Percentiles rank a stretch among this genome's conserved stretches.
These are phyloP conservation scores for Lates japonicus DNA, from an alignment of 2,797 vertebrate species.

Conservation along the genomic window DNA sequence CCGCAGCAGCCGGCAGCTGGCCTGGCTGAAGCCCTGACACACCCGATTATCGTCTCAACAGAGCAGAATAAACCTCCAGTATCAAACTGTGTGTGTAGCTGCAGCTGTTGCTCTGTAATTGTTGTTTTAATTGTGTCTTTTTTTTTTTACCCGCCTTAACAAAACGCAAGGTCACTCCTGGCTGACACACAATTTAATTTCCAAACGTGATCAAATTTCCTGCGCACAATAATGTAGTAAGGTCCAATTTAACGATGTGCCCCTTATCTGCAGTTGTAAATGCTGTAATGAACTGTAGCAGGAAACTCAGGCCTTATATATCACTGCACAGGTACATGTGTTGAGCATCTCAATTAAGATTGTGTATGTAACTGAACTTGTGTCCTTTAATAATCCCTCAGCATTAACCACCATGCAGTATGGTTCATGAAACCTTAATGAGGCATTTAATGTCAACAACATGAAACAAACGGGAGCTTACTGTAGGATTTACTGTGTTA, in stretches of 20 bases:
- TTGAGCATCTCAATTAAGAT: neutral
- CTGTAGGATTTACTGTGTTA: neutral
- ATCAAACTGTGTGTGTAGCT: neutral
- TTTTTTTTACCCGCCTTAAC: neutral
- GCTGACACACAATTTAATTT: slow-evolving; percentile 34
- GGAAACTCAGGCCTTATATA: neutral
- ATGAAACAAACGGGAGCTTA: too few species aligned
- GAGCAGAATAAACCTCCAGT: slow-evolving; percentile 8
- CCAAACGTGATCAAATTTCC: slow-evolving; percentile 45
- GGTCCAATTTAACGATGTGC: neutral
- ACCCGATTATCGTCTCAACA: slow-evolving; percentile 36
- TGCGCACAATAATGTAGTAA: slow-evolving; percentile 7
- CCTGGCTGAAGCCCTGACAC: slow-evolving; percentile 16
- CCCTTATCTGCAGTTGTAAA: slow-evolving; percentile 37
- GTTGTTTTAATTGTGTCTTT: slow-evolving; percentile 7
- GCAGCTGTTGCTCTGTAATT: slow-evolving; percentile 21
- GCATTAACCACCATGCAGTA: neutral
- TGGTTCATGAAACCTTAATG: neutral
- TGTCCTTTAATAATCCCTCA: neutral
- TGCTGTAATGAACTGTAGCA: neutral
- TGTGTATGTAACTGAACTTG: too few species aligned
- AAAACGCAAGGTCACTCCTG: slow-evolving; percentile 7
- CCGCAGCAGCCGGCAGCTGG: slow-evolving; percentile 21
- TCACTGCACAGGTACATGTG: neutral
- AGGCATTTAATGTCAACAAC: neutral